phyloP scores from a whole-genome alignment of 2,888 invertebrate genomes.

The Drosophila putrida region DNA sequence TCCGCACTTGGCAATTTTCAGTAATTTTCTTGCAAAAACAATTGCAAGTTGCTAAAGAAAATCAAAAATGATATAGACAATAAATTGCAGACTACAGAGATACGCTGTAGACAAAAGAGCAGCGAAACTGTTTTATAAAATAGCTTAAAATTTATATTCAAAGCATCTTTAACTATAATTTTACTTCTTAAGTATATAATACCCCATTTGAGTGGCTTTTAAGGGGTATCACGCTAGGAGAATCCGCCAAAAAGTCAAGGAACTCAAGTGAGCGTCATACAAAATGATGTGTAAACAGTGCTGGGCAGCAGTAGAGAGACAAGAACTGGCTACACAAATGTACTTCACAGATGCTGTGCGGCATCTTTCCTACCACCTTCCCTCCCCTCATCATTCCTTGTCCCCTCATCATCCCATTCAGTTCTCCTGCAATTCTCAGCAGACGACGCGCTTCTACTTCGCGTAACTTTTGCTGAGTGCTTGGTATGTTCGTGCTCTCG shows the following conservation, averaged over 20 bases:
- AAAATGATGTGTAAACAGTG: conserved; percentile 71
- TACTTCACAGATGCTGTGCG: conserved; percentile 36
- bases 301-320: conserved; percentile 15
- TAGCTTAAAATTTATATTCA: neutral
- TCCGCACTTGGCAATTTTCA: conserved; percentile 73
- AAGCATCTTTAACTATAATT: too few species aligned
- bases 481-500: conserved; percentile 60
- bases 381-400: neutral
- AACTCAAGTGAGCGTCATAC: conserved; percentile 69
- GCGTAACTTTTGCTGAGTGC: conserved; percentile 70
- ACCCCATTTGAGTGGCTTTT: neutral
- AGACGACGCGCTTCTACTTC: conserved; percentile 41
- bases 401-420: neutral
- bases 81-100: neutral
- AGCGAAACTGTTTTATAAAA: neutral
- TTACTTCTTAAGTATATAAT: neutral
- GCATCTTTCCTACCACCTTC: neutral
- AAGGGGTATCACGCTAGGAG: conserved; percentile 25
- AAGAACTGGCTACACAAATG: conserved; percentile 39
- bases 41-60: conserved; percentile 43
- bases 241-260: conserved; percentile 73
- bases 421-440: conserved; percentile 20
- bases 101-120: conserved; percentile 17
- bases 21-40: conserved; percentile 73
- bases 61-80: conserved; percentile 4